These are phyloP conservation scores for Camelus bactrianus DNA, from an alignment of 2,113 vertebrate genomes.

Conservation along the genomic window DNA sequence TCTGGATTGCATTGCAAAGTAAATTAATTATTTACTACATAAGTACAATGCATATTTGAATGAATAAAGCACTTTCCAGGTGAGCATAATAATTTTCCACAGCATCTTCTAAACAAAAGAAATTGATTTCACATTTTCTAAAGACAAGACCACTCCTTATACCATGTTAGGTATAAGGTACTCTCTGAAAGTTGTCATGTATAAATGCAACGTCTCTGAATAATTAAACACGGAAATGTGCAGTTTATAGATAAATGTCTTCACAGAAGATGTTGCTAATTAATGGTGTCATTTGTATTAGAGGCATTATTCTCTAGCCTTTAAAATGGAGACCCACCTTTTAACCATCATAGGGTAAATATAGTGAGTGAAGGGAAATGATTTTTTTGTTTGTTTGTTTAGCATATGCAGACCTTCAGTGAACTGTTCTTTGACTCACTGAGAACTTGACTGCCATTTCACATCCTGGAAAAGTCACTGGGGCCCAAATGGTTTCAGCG, in stretches of 20 bases:
- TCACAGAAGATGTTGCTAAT: constrained; percentile 31
- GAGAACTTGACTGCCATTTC: neutral
- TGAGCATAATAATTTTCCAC: constrained; percentile 57
- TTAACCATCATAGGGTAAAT: neutral
- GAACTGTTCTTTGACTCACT: neutral
- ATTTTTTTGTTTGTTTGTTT: neutral
- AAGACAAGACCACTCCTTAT: neutral
- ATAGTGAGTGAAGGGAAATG: neutral
- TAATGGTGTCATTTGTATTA: neutral
- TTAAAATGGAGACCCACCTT: neutral
- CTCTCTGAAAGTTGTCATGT: neutral
- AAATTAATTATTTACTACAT: constrained; percentile 68
- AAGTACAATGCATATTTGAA: constrained; percentile 51
- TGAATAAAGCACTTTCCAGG: constrained; percentile 62
- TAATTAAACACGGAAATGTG: constrained; percentile 38
- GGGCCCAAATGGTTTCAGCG: neutral
- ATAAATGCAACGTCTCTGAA: neutral
- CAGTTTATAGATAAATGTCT: neutral
- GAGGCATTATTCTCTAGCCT: neutral
- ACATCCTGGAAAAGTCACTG: neutral
- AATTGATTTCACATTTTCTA: constrained; percentile 69
- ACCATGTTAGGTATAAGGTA: neutral
- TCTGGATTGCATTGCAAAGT: constrained; percentile 52
- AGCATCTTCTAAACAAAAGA: constrained; percentile 50
- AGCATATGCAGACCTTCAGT: neutral